These are phyloP conservation scores for Nothobranchius furzeri DNA, from an alignment of 2,113 vertebrate species.

Conservation along the genomic window DNA sequence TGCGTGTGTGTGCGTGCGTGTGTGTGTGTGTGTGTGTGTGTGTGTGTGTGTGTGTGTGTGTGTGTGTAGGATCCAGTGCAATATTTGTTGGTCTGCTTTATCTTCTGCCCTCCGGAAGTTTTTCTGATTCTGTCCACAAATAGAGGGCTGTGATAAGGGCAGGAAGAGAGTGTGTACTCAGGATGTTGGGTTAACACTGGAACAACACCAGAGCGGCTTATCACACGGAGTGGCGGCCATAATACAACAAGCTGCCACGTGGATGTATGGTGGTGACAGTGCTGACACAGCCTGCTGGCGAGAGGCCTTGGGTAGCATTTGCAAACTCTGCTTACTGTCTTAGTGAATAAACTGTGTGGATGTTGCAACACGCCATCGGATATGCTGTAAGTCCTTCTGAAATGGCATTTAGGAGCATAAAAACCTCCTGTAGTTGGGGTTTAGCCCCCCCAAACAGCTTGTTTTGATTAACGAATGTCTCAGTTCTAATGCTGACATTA, in stretches of 20 bases:
- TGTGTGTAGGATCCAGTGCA: constrained; percentile 6
- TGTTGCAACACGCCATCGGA: background rate
- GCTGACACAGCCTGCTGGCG: constrained; percentile 18
- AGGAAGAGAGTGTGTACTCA: constrained; percentile 65
- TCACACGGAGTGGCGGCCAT: constrained; percentile 32
- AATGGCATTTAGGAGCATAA: background rate
- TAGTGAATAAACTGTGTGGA: background rate
- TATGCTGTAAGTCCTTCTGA: background rate
- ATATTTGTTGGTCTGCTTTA: constrained; percentile 58
- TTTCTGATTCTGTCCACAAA: constrained; percentile 60
- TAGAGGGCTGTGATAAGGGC: constrained; percentile 53
- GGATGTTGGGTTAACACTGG: constrained; percentile 66
- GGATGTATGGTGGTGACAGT: constrained; percentile 13
- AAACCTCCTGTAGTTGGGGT: too few species aligned
- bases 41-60: background rate
- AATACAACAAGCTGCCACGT: constrained; percentile 40
- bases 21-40: background rate
- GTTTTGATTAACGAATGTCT: too few species aligned
- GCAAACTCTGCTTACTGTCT: background rate
- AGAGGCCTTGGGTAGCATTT: background rate
- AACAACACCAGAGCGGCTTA: constrained; percentile 62
- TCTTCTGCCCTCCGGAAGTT: constrained; percentile 69
- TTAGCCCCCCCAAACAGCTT: background rate
- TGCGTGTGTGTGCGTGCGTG: constrained; percentile 5
- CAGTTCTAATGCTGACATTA: too few species aligned